Evolutionary conservation across 2,888 invertebrate species (phyloP).

Genomic region (Polietes domitor): DNA sequence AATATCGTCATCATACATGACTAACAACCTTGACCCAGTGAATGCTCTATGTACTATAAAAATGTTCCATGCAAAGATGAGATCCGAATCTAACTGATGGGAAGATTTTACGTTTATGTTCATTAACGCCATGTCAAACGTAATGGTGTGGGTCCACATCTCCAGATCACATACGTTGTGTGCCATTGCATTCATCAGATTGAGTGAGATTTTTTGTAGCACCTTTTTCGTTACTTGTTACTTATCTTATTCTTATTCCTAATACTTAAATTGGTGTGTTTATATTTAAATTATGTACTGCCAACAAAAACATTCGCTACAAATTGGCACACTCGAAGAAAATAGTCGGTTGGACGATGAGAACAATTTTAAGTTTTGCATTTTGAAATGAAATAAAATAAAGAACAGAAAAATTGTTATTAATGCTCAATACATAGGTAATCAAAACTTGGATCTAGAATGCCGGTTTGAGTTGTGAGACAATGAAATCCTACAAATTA

Average conservation of each 20-base stretch:
- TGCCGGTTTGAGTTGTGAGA: no score
- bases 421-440: no score
- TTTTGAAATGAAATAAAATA: no score
- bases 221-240: constrained; percentile 23
- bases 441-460: no score
- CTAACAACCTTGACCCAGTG: not conserved
- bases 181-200: no score
- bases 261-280: constrained; percentile 29
- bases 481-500: no score
- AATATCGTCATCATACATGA: no score
- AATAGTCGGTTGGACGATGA: not conserved
- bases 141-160: not conserved
- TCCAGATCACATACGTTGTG: not conserved
- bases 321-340: not conserved
- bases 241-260: constrained; percentile 9
- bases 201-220: constrained; percentile 28
- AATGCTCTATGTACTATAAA: no score
- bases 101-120: no score
- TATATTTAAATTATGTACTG: not conserved
- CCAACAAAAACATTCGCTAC: not conserved
- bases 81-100: no score
- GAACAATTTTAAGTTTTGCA: not conserved
- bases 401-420: no score
- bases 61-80: no score
- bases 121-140: constrained; percentile 12